Conservation (phyloP, 2,797 vertebrate genomes). For the Smutsia gigantea region DNA sequence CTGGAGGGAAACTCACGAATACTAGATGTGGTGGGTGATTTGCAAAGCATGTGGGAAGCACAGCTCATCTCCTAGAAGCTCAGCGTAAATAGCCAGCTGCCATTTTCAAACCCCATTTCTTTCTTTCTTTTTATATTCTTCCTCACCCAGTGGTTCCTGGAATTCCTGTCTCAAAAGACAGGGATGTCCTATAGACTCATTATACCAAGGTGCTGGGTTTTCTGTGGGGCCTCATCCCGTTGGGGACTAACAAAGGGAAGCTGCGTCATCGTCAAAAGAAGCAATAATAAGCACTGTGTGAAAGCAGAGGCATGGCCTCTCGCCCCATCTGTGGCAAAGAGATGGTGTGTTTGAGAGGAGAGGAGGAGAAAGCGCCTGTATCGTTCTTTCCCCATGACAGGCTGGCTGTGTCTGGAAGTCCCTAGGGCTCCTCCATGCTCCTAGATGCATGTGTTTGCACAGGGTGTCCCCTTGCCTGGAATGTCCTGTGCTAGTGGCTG, state of each 20-base stretch:
- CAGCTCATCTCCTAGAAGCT: background rate
- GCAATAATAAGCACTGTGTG: background rate
- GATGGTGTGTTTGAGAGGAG: background rate
- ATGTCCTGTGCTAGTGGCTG: background rate
- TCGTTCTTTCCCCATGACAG: background rate
- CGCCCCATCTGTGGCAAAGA: rapidly evolving
- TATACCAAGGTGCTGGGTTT: background rate
- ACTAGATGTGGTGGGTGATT: background rate
- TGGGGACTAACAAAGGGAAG: background rate
- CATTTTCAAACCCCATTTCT: background rate
- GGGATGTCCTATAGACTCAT: background rate
- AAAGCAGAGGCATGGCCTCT: background rate
- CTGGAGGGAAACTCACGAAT: background rate
- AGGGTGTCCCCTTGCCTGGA: slow-evolving; percentile 33
- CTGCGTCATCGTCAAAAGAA: background rate
- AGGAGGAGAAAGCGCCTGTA: background rate
- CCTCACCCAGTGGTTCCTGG: background rate
- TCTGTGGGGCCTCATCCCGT: background rate
- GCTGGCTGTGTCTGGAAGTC: slow-evolving; percentile 5
- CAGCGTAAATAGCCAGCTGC: background rate
- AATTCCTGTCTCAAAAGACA: background rate
- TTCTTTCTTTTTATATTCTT: background rate
- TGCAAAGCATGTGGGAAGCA: background rate
- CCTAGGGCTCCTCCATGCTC: background rate
- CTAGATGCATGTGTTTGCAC: background rate